phyloP scores from a whole-genome alignment of 2,113 vertebrate species.

The Mystacornis crossleyi region DNA sequence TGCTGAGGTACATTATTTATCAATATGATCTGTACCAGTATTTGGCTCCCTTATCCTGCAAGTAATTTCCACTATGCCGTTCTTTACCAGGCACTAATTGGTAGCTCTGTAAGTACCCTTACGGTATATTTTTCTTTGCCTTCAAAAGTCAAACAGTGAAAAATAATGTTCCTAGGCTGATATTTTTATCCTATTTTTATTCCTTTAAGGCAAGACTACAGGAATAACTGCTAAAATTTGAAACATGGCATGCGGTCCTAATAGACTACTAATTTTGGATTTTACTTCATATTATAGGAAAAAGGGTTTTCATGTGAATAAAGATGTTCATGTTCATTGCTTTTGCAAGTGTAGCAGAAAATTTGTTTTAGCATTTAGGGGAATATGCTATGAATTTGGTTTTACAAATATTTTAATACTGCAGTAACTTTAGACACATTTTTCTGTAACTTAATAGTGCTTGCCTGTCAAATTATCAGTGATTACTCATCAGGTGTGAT shows the following conservation, averaged over 20 bases:
- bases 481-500: not conserved
- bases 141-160: slow-evolving; percentile 1
- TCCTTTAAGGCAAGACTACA: not conserved
- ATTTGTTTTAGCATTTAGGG: not conserved
- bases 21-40: slow-evolving; percentile 13
- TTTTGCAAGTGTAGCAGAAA: not conserved
- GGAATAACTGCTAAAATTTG: not conserved
- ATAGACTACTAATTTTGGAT: not conserved
- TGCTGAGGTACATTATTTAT: slow-evolving; percentile 35
- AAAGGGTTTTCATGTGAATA: not conserved
- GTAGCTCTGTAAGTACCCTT: slow-evolving; percentile 1
- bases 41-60: slow-evolving; percentile 10
- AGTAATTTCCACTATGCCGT: not conserved
- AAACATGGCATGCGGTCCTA: not conserved
- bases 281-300: not conserved
- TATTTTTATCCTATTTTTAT: slow-evolving; percentile 9
- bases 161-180: not conserved
- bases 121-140: not conserved
- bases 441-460: not conserved
- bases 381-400: not conserved
- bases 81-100: slow-evolving; percentile 45
- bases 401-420: not conserved
- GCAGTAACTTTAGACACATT: not conserved
- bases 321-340: not conserved
- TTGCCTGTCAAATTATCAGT: not conserved